Conservation (phyloP, 2,113 vertebrate genomes). For the Diphyllodes magnificus region DNA sequence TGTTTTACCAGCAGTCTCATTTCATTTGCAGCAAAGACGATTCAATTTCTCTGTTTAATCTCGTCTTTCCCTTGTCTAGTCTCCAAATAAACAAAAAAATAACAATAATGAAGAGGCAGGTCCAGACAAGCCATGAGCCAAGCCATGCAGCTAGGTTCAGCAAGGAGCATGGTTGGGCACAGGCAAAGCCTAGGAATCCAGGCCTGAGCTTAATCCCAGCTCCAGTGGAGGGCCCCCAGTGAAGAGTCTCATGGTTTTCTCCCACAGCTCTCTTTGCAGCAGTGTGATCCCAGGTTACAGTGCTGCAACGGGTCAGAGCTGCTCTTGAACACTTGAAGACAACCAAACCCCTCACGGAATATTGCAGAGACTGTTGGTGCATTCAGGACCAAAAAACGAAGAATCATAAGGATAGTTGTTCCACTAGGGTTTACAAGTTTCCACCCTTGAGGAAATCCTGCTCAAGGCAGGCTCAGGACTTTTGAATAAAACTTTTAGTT, state of each 20-base stretch:
- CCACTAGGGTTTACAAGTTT: not conserved
- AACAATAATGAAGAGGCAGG: not conserved
- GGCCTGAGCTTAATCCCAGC: not conserved
- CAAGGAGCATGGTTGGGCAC: accelerated
- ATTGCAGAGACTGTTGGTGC: not conserved
- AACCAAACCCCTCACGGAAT: not conserved
- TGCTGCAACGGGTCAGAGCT: accelerated
- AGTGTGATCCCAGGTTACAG: not conserved
- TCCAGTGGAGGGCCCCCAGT: not conserved
- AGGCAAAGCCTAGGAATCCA: not conserved
- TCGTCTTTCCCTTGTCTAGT: not conserved
- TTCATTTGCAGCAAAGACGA: not conserved
- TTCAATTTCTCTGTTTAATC: not conserved
- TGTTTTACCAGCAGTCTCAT: not conserved
- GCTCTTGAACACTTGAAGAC: not conserved
- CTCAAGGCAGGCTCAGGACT: not conserved
- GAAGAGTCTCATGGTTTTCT: not conserved
- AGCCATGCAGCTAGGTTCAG: not conserved
- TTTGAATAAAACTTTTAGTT: not conserved
- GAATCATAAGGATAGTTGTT: not conserved
- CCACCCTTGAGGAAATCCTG: not conserved
- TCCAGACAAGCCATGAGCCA: not conserved
- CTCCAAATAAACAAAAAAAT: not conserved
- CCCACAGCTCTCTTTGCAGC: not conserved
- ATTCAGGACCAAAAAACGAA: not conserved